A percentile compares a stretch with the other conserved stretches of the same genome.
These are phyloP conservation scores for Alca torda DNA, from an alignment of 2,797 vertebrate species.

Conservation along the genomic window DNA sequence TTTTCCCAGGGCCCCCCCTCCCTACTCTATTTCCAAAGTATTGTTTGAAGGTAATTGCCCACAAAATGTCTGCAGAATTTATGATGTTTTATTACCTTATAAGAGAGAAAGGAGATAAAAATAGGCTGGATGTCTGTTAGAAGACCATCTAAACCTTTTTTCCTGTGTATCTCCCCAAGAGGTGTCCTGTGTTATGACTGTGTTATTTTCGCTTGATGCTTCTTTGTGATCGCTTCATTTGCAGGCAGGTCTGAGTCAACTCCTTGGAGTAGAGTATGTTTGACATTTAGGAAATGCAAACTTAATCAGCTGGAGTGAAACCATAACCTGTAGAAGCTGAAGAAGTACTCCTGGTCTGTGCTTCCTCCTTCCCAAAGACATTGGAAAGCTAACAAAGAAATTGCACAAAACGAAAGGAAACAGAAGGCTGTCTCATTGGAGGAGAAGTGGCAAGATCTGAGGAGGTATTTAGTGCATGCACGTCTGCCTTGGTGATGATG, in stretches of 20 bases:
- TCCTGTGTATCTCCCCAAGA: neutral
- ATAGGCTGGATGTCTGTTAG: neutral
- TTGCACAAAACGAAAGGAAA: neutral
- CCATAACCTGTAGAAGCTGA: neutral
- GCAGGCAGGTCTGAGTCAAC: neutral
- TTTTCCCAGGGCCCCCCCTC: neutral
- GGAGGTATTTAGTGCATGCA: neutral
- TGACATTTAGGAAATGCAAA: neutral
- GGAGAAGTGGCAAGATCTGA: neutral
- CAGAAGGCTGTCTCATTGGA: neutral
- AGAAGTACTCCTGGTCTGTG: accelerated
- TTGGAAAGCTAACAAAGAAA: neutral
- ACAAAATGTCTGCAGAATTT: neutral
- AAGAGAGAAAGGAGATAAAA: neutral
- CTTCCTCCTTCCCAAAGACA: neutral
- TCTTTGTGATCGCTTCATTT: neutral
- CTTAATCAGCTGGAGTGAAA: neutral
- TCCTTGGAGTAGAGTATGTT: neutral
- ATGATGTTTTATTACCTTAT: neutral
- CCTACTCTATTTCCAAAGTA: neutral
- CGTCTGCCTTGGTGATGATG: neutral
- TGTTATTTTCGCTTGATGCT: neutral
- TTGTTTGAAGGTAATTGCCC: neutral
- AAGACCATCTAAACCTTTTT: neutral
- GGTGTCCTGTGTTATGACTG: neutral